Percentiles rank a stretch among this genome's conserved stretches.
phyloP scores from a whole-genome alignment of 2,888 invertebrate species.

The Rotaria sp. region DNA sequence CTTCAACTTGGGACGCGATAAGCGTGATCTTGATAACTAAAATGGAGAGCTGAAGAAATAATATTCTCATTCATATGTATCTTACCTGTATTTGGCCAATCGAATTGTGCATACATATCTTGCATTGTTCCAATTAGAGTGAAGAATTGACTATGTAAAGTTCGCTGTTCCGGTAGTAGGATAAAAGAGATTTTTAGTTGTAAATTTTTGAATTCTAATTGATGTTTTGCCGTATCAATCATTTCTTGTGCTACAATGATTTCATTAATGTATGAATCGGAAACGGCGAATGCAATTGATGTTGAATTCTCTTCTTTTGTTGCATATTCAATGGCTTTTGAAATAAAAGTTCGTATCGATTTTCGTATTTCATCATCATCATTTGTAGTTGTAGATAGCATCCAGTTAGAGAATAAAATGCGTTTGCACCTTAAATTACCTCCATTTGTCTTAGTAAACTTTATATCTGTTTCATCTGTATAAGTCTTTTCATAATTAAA shows the following conservation, averaged over 20 bases:
- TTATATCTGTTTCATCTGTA: neutral
- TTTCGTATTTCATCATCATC: neutral
- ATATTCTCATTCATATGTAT: neutral
- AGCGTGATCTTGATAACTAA: neutral
- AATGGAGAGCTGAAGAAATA: neutral
- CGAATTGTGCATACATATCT: neutral
- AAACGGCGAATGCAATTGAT: neutral
- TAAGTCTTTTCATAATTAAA: neutral
- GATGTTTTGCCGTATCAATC: neutral
- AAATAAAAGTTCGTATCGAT: neutral
- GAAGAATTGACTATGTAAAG: neutral
- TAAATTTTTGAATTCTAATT: neutral
- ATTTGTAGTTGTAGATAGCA: neutral
- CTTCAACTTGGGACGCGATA: neutral
- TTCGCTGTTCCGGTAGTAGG: neutral
- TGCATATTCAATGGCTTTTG: neutral
- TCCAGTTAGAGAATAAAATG: neutral
- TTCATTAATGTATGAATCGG: neutral
- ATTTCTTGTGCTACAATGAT: neutral
- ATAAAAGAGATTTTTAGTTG: neutral
- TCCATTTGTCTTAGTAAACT: neutral
- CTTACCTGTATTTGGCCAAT: neutral
- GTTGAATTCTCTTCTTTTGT: neutral
- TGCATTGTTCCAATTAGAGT: neutral
- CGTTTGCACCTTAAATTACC: neutral